Evolutionary conservation across 1,140 invertebrate species (phyloP), one percentile per base, ranked within the genome.

Genomic region (Mamestra configurata): DNA sequence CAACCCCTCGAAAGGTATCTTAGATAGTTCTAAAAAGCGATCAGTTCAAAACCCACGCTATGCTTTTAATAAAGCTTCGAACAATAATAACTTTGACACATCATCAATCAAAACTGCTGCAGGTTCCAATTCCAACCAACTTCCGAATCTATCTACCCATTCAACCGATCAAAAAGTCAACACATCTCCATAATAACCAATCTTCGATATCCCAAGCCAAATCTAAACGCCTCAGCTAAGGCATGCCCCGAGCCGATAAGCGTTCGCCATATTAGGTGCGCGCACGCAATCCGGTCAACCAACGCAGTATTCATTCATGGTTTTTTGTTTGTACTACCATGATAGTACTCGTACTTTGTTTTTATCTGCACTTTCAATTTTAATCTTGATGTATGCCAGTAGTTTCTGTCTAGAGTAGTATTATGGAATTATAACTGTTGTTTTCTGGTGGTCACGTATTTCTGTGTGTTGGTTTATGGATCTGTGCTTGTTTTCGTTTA

Each of bases 291-390:
- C 24, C 55, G 11, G 37, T 66, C 31, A 13, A 8, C 59, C 31
- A 64, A 64, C 59, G 31, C 59, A 53, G 24, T 49, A 64, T 80
- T 82, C 81, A 82, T 81, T 84, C 81, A 82, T 73, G 35, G 72
- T 79, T 84, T 84, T 83, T 83, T 83, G 68, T 83, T 57, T 77
- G 20, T 57, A 64, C 59, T 1, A 43, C 37, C 24, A n/a, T 24
- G 20, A 46, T 68, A 68, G 64, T 68, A 68, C 35, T 37, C 20
- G 20, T 15, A 68, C 37, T 68, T 68, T 43, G 64, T 68, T 68
- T 68, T 64, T 64, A n/a, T 64, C 15, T 27, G 22, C 3, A 4
- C 64, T 68, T 68, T 68, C 37, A 37, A 68, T 68, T 68, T 68
- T 68, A 43, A 68, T 68, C 64, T 43, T 22, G 64, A 61, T 24